These are phyloP conservation scores for Myotis vivesi DNA, from an alignment of 2,797 vertebrate species.

Conservation along the genomic window DNA sequence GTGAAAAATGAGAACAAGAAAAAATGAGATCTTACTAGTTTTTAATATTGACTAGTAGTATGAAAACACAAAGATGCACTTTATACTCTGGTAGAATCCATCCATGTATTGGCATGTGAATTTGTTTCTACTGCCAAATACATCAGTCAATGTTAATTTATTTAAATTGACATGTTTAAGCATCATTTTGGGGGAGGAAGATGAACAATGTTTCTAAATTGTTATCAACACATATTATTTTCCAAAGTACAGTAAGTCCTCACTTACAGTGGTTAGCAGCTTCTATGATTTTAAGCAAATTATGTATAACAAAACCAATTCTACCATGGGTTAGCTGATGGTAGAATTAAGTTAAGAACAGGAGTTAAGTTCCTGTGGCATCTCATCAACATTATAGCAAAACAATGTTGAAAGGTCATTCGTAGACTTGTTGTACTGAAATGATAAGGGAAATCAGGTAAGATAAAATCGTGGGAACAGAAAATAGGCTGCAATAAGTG, in stretches of 20 bases:
- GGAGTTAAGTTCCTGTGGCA: not conserved
- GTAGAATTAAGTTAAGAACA: not conserved
- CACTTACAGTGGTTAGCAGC: not conserved
- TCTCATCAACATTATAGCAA: not conserved
- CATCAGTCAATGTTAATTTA: conserved; percentile 4
- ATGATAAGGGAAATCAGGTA: not conserved
- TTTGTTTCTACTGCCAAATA: not conserved
- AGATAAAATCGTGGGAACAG: not conserved
- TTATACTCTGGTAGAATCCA: not conserved
- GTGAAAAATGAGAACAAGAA: conserved; percentile 12
- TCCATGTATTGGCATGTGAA: not conserved
- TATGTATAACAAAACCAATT: not conserved
- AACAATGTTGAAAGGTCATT: not conserved
- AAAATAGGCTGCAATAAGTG: not conserved
- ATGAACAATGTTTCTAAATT: conserved; percentile 28
- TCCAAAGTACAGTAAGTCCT: not conserved
- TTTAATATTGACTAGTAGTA: not conserved
- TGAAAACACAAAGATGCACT: not conserved
- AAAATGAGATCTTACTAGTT: not conserved
- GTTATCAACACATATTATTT: not conserved
- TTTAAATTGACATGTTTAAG: conserved; percentile 15
- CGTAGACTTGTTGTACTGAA: not conserved
- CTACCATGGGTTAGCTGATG: not conserved
- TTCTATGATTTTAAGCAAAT: not conserved
- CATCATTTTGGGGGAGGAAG: not conserved